Base-by-base conservation (phyloP, 2,888 invertebrate genomes). In the Stegophylla sp. region DNA sequence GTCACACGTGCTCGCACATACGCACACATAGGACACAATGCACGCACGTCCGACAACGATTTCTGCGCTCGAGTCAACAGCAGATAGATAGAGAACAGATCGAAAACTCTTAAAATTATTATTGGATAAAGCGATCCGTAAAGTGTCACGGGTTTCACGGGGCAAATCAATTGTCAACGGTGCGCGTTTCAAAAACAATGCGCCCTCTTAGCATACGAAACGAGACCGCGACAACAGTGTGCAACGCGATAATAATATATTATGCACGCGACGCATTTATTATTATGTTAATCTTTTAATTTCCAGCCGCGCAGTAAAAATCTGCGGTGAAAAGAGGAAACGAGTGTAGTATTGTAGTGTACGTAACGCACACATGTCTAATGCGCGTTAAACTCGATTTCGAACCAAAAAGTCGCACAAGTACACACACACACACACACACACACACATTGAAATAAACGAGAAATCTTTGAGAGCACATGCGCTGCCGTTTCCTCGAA, bases 141-240 rank as follows among this genome's bases (percentile, higher is more conserved):
- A 45, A 61, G 61, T 69, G 79, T 79, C 79, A 79, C 69, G 79
- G 59, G 48, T 48, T 48, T 61, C 12, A 28, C 69, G 48, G 59
- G n/a, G 79, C 48, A 79, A 79, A 79, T 79, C 79, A 43, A 79
- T 79, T 79, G 34, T 48, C 7, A 15, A 48, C 69, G 61, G 61
- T 23, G 41, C 12, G 56, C 12, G 56, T 34, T 74, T 48, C 48
- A 7, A 1, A 56, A 20, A 79, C 69, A 77, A 77, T 67, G 67
- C 43, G 20, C 23, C 45, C 20, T 64, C 74, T 74, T 20, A 28
- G 63, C 17, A 28, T 20, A 34, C 23, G 28, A 63, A 63, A 63
- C 7, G 45, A 45, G 26, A 48, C 73, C 20, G 48, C 61, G 61
- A 74, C 48, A 34, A 5, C 7, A 34, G 34, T 34, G 7, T 34